Evolutionary conservation across 2,888 invertebrate genomes (phyloP), one percentile per base, ranked within the genome.

Genomic region (Teinopalpus imperialis): DNA sequence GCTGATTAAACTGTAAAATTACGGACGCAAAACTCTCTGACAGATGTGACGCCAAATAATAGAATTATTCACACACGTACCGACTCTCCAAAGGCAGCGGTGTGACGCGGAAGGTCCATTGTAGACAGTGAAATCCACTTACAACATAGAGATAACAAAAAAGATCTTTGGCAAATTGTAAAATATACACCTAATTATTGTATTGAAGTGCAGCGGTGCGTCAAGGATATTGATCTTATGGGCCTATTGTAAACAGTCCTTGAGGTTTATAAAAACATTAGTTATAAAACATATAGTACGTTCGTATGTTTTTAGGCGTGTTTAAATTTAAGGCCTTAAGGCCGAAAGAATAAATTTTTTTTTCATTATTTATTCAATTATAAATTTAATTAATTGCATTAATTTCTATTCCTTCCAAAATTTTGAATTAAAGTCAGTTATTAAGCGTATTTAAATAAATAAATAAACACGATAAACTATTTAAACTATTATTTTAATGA

Each of bases 1-100:
- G 88, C 87, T 88, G 85, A 88, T 88, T 88, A 88, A 86, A 88
- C 87, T 88, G 87, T 88, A 85, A 88, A 88, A 88, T 88, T 86
- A 82, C 77, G 45, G 63, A 80, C 79, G 77, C 77, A 81, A 79
- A 74, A 76, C 71, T 70, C 74, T 81, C 81, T 85, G 86, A 87
- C 87, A 88, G 87, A 88, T 88, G 88, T 75, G 81, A 82, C 81
- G 60, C 63, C 61, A 74, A 76, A 87, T 86, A 87, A 86, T 87
- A 83, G 82, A 76, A 85, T 86, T 85, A 86, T 76, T 70, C 72
- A 81, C 77, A 79, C 78, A 76, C 80, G 75, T 69, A 77, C 62
- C 52, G 59, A 56, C 49, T 55, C 46, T 56, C 51, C 52, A 49
- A 54, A 75, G 74, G 76, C 80, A 78, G 79, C 82, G 60, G 64